Evolutionary conservation across 2,888 invertebrate species (phyloP).

Genomic region (Drosophila cracens): DNA sequence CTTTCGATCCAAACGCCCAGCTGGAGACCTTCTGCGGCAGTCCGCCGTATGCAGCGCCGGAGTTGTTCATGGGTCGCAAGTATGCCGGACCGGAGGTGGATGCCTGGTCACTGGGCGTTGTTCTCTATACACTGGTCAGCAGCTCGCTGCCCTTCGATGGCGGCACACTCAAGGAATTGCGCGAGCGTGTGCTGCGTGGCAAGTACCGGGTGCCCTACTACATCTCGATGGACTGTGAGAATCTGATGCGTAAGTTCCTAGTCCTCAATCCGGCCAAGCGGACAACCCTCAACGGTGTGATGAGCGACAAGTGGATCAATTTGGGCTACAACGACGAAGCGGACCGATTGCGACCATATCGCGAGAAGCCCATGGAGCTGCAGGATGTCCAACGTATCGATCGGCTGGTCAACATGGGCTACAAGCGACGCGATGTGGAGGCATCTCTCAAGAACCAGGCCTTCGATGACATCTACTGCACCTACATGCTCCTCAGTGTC

Average conservation of each 20-base stretch:
- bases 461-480: slow-evolving; percentile 99
- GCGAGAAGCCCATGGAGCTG: slow-evolving; percentile 62
- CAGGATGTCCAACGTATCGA: slow-evolving; percentile 83
- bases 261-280: slow-evolving; percentile 99
- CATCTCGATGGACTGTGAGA: slow-evolving; percentile 99
- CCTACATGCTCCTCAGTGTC: slow-evolving; percentile 93
- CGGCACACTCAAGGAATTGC: slow-evolving; percentile 97
- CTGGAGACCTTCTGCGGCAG: slow-evolving; percentile 99
- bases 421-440: slow-evolving; percentile 96
- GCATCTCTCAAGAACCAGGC: slow-evolving; percentile 96
- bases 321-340: slow-evolving; percentile 97
- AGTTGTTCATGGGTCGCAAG: slow-evolving; percentile 99
- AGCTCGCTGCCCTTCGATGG: slow-evolving; percentile 99
- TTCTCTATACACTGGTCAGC: slow-evolving; percentile 99
- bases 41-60: slow-evolving; percentile 99
- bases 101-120: slow-evolving; percentile 99
- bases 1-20: slow-evolving; percentile 99
- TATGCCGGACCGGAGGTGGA: slow-evolving; percentile 99
- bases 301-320: slow-evolving; percentile 99
- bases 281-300: slow-evolving; percentile 93
- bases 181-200: slow-evolving; percentile 98
- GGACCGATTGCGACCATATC: slow-evolving; percentile 88
- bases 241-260: slow-evolving; percentile 99
- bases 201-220: slow-evolving; percentile 99
- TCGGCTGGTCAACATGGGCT: slow-evolving; percentile 94